phyloP scores from a whole-genome alignment of 2,113 vertebrate species.

The Spea bombifrons region DNA sequence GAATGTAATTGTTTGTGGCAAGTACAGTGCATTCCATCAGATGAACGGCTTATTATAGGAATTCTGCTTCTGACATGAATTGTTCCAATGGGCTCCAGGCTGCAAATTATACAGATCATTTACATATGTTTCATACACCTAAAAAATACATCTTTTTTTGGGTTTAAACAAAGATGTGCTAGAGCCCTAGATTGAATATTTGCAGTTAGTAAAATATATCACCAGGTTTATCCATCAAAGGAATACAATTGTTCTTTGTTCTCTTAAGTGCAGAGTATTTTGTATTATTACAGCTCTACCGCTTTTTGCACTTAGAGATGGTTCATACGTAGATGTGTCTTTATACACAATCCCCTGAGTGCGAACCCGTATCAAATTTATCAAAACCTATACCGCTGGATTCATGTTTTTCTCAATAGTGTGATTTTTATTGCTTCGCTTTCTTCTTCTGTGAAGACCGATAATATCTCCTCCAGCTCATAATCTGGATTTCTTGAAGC shows the following conservation, averaged over 20 bases:
- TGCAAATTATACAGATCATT: too few species aligned
- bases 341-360: background rate
- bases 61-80: too few species aligned
- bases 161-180: too few species aligned
- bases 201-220: background rate
- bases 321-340: background rate
- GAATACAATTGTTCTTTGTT: background rate
- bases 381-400: background rate
- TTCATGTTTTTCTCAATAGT: background rate
- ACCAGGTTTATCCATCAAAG: background rate
- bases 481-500: background rate
- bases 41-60: too few species aligned
- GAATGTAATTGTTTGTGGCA: too few species aligned
- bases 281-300: background rate
- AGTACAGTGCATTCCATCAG: too few species aligned
- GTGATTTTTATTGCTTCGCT: background rate
- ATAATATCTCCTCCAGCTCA: too few species aligned
- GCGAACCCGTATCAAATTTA: background rate
- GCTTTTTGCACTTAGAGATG: background rate
- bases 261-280: background rate
- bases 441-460: background rate
- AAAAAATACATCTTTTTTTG: background rate
- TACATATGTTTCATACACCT: background rate
- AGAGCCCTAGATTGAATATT: background rate
- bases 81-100: too few species aligned